These are phyloP conservation scores for Arbacia lixula DNA, from an alignment of 53 echinoderm and acorn worm species.

Conservation along the genomic window DNA sequence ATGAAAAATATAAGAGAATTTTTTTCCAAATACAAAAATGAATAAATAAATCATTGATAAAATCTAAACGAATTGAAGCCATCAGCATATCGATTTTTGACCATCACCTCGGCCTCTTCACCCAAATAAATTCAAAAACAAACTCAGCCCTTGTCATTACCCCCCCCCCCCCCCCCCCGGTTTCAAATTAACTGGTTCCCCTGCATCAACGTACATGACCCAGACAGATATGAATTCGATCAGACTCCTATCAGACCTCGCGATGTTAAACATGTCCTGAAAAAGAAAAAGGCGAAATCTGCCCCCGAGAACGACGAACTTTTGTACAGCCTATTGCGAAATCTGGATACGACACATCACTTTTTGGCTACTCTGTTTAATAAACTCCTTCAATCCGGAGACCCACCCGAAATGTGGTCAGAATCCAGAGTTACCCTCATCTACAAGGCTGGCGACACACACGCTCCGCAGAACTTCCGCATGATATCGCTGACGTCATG, in stretches of 20 bases:
- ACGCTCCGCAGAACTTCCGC: constrained; percentile 39
- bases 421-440: constrained; percentile 31
- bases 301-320: constrained; percentile 46
- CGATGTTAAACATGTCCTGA: constrained; percentile 10
- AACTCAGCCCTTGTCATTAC: too few species aligned
- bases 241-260: neutral
- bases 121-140: too few species aligned
- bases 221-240: neutral
- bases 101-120: too few species aligned
- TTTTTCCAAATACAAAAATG: too few species aligned
- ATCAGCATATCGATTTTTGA: too few species aligned
- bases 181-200: constrained; percentile 36
- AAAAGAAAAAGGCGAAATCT: constrained; percentile 37
- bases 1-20: too few species aligned
- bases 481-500: constrained; percentile 56
- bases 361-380: constrained; percentile 43
- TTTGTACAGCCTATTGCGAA: constrained; percentile 44
- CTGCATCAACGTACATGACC: neutral
- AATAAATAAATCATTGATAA: too few species aligned
- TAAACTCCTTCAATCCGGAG: constrained; percentile 19
- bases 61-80: too few species aligned
- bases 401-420: constrained; percentile 38
- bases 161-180: too few species aligned
- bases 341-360: constrained; percentile 27
- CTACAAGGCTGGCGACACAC: constrained; percentile 37